These are phyloP conservation scores for Scaptomyza polygonia DNA, from an alignment of 2,888 invertebrate genomes.

Conservation along the genomic window DNA sequence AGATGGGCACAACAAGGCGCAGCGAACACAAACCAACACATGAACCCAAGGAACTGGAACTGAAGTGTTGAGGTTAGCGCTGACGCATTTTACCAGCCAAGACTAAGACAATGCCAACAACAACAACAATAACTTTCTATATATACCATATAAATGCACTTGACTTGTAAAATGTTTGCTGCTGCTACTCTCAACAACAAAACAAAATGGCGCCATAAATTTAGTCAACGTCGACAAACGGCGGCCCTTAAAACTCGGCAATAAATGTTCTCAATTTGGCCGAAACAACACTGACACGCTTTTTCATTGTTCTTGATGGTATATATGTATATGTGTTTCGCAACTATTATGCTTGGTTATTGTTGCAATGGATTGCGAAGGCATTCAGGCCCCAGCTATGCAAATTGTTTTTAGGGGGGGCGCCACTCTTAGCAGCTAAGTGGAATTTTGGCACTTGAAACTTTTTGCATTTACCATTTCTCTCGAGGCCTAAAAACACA, in stretches of 20 bases:
- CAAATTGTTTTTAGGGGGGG: constrained; percentile 45
- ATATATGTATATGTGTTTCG: constrained; percentile 22
- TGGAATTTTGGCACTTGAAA: constrained; percentile 72
- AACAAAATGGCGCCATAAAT: constrained; percentile 74
- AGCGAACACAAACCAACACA: constrained; percentile 31
- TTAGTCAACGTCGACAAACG: constrained; percentile 60
- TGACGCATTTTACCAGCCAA: constrained; percentile 60
- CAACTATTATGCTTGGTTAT: constrained; percentile 16
- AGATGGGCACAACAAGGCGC: constrained; percentile 23
- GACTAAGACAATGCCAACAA: constrained; percentile 23
- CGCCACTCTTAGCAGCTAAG: constrained; percentile 61
- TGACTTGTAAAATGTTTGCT: constrained; percentile 63
- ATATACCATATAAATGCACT: constrained; percentile 68
- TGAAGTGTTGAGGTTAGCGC: constrained; percentile 71
- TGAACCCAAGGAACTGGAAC: constrained; percentile 34
- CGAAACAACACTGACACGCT: constrained; percentile 57
- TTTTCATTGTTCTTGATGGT: constrained; percentile 36
- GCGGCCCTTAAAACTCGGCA: constrained; percentile 65
- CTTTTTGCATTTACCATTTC: too few species aligned
- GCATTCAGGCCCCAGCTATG: constrained; percentile 41
- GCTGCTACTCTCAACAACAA: constrained; percentile 36
- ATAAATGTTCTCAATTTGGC: constrained; percentile 70
- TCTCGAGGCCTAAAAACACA: too few species aligned
- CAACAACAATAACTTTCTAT: not conserved
- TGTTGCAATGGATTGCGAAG: constrained; percentile 10